Evolutionary conservation across 2,113 vertebrate species (phyloP).

Genomic region (Hippocampus comes): DNA sequence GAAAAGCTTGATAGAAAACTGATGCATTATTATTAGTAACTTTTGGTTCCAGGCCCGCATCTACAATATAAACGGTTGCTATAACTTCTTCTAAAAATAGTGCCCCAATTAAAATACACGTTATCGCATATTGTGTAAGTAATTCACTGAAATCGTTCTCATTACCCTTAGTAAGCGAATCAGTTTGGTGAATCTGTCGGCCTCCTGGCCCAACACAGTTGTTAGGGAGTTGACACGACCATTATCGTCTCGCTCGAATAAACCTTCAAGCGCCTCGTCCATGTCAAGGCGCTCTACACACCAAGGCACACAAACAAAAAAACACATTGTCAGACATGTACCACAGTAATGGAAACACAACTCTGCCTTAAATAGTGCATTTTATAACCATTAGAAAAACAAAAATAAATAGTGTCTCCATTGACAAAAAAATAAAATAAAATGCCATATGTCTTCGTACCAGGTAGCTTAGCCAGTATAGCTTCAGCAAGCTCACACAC

Average conservation of each 20-base stretch:
- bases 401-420: background rate
- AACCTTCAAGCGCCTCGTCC: slow-evolving; percentile 68
- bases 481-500: slow-evolving; percentile 71
- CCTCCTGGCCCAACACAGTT: slow-evolving; percentile 78
- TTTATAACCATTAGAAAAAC: background rate
- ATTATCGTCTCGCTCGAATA: slow-evolving; percentile 72
- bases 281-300: slow-evolving; percentile 74
- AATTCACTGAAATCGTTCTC: background rate
- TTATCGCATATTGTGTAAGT: background rate
- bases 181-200: slow-evolving; percentile 78
- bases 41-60: too few relatives aligned
- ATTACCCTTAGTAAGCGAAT: slow-evolving; percentile 67
- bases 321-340: background rate
- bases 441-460: slow-evolving; percentile 34
- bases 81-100: background rate
- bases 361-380: background rate
- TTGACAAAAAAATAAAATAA: background rate
- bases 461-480: slow-evolving; percentile 67
- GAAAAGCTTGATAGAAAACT: too few relatives aligned
- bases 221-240: slow-evolving; percentile 77
- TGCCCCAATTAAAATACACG: background rate
- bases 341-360: background rate
- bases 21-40: too few relatives aligned
- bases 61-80: background rate
- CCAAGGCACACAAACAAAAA: background rate